phyloP scores from a whole-genome alignment of 2,113 vertebrate species.

The Brienomyrus longianalis region DNA sequence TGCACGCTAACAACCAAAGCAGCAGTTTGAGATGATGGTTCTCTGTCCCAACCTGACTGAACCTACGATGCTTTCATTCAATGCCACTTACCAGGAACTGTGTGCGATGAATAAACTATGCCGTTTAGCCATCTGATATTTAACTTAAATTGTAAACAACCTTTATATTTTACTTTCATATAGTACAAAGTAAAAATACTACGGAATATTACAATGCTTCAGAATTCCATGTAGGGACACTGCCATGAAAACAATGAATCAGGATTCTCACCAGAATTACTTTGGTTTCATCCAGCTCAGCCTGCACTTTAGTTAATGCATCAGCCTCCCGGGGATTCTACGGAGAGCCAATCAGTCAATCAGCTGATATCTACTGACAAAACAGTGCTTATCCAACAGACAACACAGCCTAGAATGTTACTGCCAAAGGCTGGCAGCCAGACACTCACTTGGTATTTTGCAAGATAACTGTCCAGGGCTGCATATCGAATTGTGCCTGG shows the following conservation, averaged over 20 bases:
- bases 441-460: slow-evolving; percentile 80
- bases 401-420: not conserved
- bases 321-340: slow-evolving; percentile 95
- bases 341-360: not conserved
- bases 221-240: not conserved
- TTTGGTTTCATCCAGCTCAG: slow-evolving; percentile 95
- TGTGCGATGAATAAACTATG: not conserved
- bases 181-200: not conserved
- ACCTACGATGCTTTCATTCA: not conserved
- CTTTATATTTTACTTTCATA: not conserved
- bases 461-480: slow-evolving; percentile 74
- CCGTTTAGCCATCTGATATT: not conserved
- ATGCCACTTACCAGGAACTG: not conserved
- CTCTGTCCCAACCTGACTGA: not conserved
- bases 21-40: not conserved
- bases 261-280: slow-evolving; percentile 80
- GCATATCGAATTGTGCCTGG: slow-evolving; percentile 70
- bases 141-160: not conserved
- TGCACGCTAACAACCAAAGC: not conserved
- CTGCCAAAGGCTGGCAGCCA: not conserved
- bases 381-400: not conserved
- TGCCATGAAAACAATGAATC: not conserved
- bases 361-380: not conserved
- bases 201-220: not conserved
- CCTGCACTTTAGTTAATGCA: slow-evolving; percentile 90